Evolutionary conservation across 2,888 invertebrate genomes (phyloP).

Genomic region (Macaria liturata): DNA sequence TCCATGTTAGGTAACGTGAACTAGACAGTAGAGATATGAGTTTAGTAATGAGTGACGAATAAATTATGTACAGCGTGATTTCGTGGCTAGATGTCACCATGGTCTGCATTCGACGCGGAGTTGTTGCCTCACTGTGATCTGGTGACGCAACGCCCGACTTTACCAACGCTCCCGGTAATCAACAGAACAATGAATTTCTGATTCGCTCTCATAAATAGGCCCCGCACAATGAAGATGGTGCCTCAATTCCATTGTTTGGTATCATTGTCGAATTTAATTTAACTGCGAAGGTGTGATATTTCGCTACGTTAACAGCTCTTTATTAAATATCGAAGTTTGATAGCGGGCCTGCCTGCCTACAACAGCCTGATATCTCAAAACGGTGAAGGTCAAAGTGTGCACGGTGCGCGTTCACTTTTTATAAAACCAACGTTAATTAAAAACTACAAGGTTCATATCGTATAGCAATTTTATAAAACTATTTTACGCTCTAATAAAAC

Average conservation of each 20-base stretch:
- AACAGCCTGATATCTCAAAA: constrained; percentile 1
- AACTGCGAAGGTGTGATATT: constrained; percentile 2
- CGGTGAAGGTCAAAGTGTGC: constrained; percentile 24
- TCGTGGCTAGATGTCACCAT: constrained; percentile 39
- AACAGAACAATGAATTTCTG: constrained; percentile 34
- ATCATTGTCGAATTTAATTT: constrained; percentile 15
- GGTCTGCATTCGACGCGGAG: constrained; percentile 48
- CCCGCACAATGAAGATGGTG: constrained; percentile 12
- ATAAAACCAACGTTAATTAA: constrained; percentile 10
- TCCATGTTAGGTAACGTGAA: constrained; percentile 10
- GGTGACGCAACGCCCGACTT: constrained; percentile 46
- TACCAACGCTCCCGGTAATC: constrained; percentile 35
- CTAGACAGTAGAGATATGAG: constrained; percentile 14
- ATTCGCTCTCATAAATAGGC: constrained; percentile 25
- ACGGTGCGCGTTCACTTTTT: constrained; percentile 31
- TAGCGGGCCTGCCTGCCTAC: not conserved
- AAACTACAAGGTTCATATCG: constrained; percentile 7
- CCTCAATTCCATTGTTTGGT: constrained; percentile 19
- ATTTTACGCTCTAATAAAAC: not conserved
- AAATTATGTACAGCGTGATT: constrained; percentile 39
- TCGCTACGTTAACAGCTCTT: not conserved
- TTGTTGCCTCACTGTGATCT: constrained; percentile 52
- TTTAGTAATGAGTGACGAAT: constrained; percentile 36
- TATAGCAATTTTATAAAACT: not conserved
- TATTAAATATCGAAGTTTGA: not conserved